Conservation (phyloP, 1,140 invertebrate genomes). For the Galleria mellonella region DNA sequence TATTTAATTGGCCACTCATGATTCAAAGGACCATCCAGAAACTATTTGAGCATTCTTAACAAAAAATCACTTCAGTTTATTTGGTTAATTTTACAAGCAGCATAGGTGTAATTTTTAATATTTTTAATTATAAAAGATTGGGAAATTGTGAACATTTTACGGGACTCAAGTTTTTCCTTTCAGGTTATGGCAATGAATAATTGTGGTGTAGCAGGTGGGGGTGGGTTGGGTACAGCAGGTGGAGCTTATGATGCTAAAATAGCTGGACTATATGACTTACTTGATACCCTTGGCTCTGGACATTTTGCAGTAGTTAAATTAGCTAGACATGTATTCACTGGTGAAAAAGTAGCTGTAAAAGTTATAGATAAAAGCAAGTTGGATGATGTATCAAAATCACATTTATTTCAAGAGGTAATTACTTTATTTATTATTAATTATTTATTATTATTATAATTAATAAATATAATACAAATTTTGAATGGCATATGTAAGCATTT, state of each 20-base stretch:
- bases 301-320: slow-evolving; percentile 99
- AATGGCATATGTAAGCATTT: too few relatives aligned
- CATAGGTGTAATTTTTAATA: too few relatives aligned
- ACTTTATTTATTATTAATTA: slow-evolving; percentile 3
- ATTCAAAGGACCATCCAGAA: too few relatives aligned
- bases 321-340: slow-evolving; percentile 98
- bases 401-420: slow-evolving; percentile 95
- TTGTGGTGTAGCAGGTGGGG: slow-evolving; percentile 39
- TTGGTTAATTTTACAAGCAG: too few relatives aligned
- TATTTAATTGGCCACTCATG: too few relatives aligned
- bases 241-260: slow-evolving; percentile 90
- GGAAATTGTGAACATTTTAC: too few relatives aligned
- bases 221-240: slow-evolving; percentile 32
- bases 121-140: too few relatives aligned
- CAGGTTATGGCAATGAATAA: slow-evolving; percentile 47
- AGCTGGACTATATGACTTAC: slow-evolving; percentile 96
- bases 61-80: too few relatives aligned
- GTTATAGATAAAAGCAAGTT: slow-evolving; percentile 99
- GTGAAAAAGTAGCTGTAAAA: slow-evolving; percentile 97
- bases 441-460: too few relatives aligned
- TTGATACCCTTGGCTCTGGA: slow-evolving; percentile 94
- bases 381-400: slow-evolving; percentile 96
- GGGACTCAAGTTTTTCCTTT: too few relatives aligned
- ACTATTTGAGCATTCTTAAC: too few relatives aligned
- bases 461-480: slow-evolving; percentile 7